Conservation (phyloP, 2,888 invertebrate species). For the Axea sp. region DNA sequence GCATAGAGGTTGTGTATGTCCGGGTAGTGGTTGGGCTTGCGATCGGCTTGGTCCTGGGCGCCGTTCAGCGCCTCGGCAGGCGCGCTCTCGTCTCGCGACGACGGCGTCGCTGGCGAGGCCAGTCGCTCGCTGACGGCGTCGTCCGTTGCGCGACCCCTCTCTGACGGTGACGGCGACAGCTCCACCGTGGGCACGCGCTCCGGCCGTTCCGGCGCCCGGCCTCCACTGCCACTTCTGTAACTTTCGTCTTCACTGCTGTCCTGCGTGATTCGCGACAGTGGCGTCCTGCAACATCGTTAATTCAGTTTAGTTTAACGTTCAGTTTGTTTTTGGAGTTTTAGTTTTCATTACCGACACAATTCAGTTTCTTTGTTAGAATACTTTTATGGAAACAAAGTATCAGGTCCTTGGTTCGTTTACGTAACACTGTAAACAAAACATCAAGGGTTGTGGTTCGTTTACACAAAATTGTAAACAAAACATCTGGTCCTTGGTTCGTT, state of each 20-base stretch:
- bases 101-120: slow-evolving; percentile 75
- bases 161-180: slow-evolving; percentile 77
- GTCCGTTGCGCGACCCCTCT: slow-evolving; percentile 66
- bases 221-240: slow-evolving; percentile 69
- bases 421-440: too few relatives aligned
- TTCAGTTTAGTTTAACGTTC: too few relatives aligned
- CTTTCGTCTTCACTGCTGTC: slow-evolving; percentile 81
- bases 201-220: slow-evolving; percentile 71
- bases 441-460: too few relatives aligned
- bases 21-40: slow-evolving; percentile 75
- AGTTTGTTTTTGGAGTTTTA: too few relatives aligned
- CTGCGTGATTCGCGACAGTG: slow-evolving; percentile 79
- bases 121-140: slow-evolving; percentile 76
- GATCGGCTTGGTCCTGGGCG: slow-evolving; percentile 66
- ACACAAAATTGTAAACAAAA: too few relatives aligned
- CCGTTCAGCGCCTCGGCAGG: slow-evolving; percentile 73
- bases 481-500: too few relatives aligned
- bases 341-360: too few relatives aligned
- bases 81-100: slow-evolving; percentile 73
- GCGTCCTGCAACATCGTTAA: slow-evolving; percentile 78
- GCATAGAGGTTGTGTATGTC: slow-evolving; percentile 78
- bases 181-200: slow-evolving; percentile 78
- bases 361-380: neutral
- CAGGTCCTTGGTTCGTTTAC: too few relatives aligned
- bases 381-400: too few relatives aligned